Conservation (phyloP, 2,797 vertebrate genomes). For the Botia kubotai region DNA sequence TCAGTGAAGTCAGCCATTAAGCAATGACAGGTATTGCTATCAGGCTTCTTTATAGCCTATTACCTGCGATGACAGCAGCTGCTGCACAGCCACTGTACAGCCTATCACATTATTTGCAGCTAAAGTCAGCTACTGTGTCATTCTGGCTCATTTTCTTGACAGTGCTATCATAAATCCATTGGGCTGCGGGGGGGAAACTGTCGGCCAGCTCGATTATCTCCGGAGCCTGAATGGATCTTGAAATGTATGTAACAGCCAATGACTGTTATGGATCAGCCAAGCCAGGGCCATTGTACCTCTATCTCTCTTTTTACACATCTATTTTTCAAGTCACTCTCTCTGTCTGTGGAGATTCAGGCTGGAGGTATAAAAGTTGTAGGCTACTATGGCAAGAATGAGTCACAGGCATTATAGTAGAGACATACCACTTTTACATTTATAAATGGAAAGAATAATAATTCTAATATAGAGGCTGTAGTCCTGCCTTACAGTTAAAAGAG, state of each 20-base stretch:
- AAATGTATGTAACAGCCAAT: slow-evolving; percentile 99
- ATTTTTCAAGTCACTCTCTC: slow-evolving; percentile 44
- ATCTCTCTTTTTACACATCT: slow-evolving; percentile 56
- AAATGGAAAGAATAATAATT: neutral
- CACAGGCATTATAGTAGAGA: neutral
- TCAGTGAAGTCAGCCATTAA: slow-evolving; percentile 99
- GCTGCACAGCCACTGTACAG: slow-evolving; percentile 97
- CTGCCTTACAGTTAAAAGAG: neutral
- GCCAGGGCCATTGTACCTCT: slow-evolving; percentile 91
- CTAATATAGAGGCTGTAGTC: neutral
- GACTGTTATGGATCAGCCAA: slow-evolving; percentile 99
- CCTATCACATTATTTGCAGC: slow-evolving; percentile 99
- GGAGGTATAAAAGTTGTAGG: slow-evolving; percentile 8
- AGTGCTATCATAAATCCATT: slow-evolving; percentile 99
- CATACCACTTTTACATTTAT: neutral
- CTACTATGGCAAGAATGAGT: slow-evolving; percentile 56
- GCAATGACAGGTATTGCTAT: slow-evolving; percentile 99
- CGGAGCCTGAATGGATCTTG: slow-evolving; percentile 99
- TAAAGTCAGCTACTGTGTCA: slow-evolving; percentile 99
- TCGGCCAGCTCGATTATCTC: slow-evolving; percentile 99
- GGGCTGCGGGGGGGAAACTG: slow-evolving; percentile 98
- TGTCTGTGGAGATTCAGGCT: slow-evolving; percentile 13
- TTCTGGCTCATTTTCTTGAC: slow-evolving; percentile 99
- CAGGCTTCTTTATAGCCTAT: slow-evolving; percentile 99
- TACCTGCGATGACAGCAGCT: slow-evolving; percentile 99